Conservation (phyloP, 2,113 vertebrate genomes). For the Thermophis baileyi region DNA sequence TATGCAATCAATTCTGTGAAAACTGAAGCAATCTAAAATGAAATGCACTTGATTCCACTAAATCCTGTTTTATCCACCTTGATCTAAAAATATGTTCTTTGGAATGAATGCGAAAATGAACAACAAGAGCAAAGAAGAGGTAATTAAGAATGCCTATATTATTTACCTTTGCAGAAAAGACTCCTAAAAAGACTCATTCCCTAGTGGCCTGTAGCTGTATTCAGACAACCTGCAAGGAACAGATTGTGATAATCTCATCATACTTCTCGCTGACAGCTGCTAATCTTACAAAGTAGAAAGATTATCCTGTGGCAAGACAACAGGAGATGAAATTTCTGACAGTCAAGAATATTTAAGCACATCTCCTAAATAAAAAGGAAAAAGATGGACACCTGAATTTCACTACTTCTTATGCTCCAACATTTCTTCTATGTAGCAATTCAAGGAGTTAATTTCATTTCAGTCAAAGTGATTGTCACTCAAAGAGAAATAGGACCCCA, state of each 20-base stretch:
- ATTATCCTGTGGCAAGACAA: not conserved
- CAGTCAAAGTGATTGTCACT: not conserved
- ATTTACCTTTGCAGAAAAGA: not conserved
- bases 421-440: not conserved
- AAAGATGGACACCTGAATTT: not conserved
- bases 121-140: not conserved
- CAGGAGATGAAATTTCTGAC: not conserved
- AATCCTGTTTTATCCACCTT: not conserved
- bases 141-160: not conserved
- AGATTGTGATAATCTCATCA: constrained; percentile 1
- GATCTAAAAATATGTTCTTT: not conserved
- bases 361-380: not conserved
- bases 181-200: not conserved
- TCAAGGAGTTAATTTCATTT: not conserved
- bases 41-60: not conserved
- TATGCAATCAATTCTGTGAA: not conserved
- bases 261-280: not conserved
- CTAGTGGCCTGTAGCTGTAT: not conserved
- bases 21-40: not conserved
- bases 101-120: not conserved
- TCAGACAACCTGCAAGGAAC: not conserved
- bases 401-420: not conserved
- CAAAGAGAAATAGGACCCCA: not conserved
- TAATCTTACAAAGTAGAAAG: not conserved
- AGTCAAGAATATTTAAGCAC: not conserved